Base-by-base conservation (phyloP, 2,888 invertebrate genomes). In the Thyatira batis region DNA sequence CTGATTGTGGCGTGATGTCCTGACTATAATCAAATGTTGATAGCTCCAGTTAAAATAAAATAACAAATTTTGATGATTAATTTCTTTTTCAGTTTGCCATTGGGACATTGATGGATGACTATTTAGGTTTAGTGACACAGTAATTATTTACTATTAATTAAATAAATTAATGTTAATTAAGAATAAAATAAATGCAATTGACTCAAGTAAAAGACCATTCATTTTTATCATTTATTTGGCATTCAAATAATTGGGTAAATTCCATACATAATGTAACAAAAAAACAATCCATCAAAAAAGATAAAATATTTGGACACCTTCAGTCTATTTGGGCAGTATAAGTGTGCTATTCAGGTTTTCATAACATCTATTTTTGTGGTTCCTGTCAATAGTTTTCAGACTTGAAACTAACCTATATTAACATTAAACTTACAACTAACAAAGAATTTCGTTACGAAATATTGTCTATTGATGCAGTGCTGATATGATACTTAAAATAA, bases 51-150 rank as follows among this genome's bases (percentile, higher is more conserved):
- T n/a, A n/a, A n/a, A n/a, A n/a, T n/a, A n/a, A n/a, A n/a, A 10
- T 30, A 11, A 8, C 13, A 20, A 45, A 50, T 13, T 17, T 20
- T 52, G 4, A 52, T 60, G n/a, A 62, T 75, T 80, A 4, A 1
- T 39, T 1, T 82, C 71, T 71, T 67, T 95, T 95, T 78, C 92
- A 98, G 97, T 99, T 99, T 93, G 99, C 99, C 1, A 99, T 99
- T 86, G 99, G 99, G 61, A 99, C 99, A 0, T 92, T 99, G 51
- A 99, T 99, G 99, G 99, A 99, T 78, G 99, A 99, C 91, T 99
- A 97, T 84, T 92, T 99, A 77, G 99, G 99, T 73, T 89, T 95
- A 77, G 95, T 94, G 58, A 91, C 92, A 60, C 92, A 92, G 65
- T 92, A 74, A 82, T 66, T 63, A 55, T 55, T 49, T 59, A 55